A percentile compares a stretch with the other conserved stretches of the same genome.
Evolutionary conservation across 1,140 invertebrate species (phyloP).

Genomic region (Trigoniulus corallinus): DNA sequence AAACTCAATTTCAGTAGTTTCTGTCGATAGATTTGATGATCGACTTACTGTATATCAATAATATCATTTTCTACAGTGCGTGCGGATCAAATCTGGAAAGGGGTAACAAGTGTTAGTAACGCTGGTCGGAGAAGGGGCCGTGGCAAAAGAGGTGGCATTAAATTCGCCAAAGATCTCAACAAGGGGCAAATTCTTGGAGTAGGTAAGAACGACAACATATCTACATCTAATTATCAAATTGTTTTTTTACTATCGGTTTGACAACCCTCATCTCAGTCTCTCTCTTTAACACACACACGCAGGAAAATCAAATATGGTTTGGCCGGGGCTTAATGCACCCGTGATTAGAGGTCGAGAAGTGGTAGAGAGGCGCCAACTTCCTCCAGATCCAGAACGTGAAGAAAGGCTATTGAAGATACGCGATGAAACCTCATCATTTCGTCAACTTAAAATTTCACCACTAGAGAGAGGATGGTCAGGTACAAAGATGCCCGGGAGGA

Average conservation of each 20-base stretch:
- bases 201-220: slow-evolving; percentile 30
- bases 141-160: slow-evolving; percentile 57
- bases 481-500: slow-evolving; percentile 57
- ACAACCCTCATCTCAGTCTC: background rate
- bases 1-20: background rate
- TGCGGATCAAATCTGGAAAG: slow-evolving; percentile 78
- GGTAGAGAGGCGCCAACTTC: slow-evolving; percentile 45
- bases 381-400: slow-evolving; percentile 51
- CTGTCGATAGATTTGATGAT: background rate
- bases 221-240: background rate
- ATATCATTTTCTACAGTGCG: slow-evolving; percentile 36
- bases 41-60: background rate
- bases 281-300: slow-evolving; percentile 4
- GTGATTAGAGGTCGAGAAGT: slow-evolving; percentile 59
- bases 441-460: slow-evolving; percentile 44
- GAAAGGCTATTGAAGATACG: slow-evolving; percentile 49
- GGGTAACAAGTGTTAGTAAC: slow-evolving; percentile 86
- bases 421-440: slow-evolving; percentile 39
- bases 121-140: slow-evolving; percentile 85
- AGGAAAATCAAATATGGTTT: slow-evolving; percentile 63
- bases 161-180: slow-evolving; percentile 66
- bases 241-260: background rate
- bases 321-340: slow-evolving; percentile 78
- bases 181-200: slow-evolving; percentile 73
- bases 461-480: slow-evolving; percentile 82